Conservation (phyloP, 2,888 invertebrate genomes). For the Drosophila infuscata region DNA sequence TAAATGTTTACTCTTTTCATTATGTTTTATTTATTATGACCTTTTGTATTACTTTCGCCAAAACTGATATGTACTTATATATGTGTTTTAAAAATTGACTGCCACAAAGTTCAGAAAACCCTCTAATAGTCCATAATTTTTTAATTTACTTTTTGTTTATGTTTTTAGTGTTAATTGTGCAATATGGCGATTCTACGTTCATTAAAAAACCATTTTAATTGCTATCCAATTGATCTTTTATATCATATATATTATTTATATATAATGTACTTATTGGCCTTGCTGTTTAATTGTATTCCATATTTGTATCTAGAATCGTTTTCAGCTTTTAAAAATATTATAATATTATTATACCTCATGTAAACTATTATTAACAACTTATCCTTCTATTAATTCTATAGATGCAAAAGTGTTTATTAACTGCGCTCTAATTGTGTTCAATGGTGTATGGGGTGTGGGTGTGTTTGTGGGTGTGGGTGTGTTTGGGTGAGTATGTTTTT, state of each 20-base stretch:
- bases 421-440: slow-evolving; percentile 58
- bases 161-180: slow-evolving; percentile 57
- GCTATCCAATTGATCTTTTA: slow-evolving; percentile 65
- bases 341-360: slow-evolving; percentile 20
- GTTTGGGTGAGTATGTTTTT: slow-evolving; percentile 27
- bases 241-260: slow-evolving; percentile 39
- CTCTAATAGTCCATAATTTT: slow-evolving; percentile 24
- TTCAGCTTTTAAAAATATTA: slow-evolving; percentile 71
- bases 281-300: slow-evolving; percentile 49
- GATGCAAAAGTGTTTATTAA: slow-evolving; percentile 63
- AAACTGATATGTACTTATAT: slow-evolving; percentile 80
- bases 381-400: slow-evolving; percentile 56
- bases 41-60: slow-evolving; percentile 38
- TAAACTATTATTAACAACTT: slow-evolving; percentile 77
- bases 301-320: slow-evolving; percentile 52
- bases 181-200: slow-evolving; percentile 65
- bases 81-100: slow-evolving; percentile 65
- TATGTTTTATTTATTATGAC: slow-evolving; percentile 48
- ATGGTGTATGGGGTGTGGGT: slow-evolving; percentile 2
- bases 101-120: slow-evolving; percentile 46
- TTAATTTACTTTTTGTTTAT: background rate
- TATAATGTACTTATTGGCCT: slow-evolving; percentile 69
- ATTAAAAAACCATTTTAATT: slow-evolving; percentile 75
- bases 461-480: slow-evolving; percentile 16
- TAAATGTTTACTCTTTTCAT: slow-evolving; percentile 64